Evolutionary conservation across 2,888 invertebrate species (phyloP), one percentile per base, ranked within the genome.

Genomic region (Torymus auratus): DNA sequence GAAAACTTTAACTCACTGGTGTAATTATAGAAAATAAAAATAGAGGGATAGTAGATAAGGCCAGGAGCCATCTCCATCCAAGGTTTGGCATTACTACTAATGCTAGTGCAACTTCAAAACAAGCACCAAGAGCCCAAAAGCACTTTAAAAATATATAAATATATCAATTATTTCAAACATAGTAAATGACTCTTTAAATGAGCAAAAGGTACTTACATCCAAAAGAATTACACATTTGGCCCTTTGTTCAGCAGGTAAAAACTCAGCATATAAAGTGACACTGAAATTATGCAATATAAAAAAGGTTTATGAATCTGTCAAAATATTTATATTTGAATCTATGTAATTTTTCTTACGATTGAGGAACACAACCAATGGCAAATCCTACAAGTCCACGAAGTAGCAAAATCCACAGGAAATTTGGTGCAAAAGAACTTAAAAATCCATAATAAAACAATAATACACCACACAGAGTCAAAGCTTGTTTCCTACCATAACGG

Each of bases 51-150:
- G 97, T 96, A 0, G 98, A 98, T n/a, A 98, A 92, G n/a, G 95
- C 96, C 17, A 98, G 93, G 53, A 98, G 93, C 95, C 97, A 97
- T 87, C 97, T 94, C 94, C 98, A 97, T 62, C 98, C 98, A 84
- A 97, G 92, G 0, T 95, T 95, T 1, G 98, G 97, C 96, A 98
- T 98, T 77, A 98, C 95, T 55, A 96, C 94, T 85, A 98, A 92
- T 14, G 98, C 98, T 83, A 98, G 92, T 20, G 97, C 94, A 69
- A 98, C 97, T 92, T 98, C 98, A 88, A 98, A 94, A 90, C 97
- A 98, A 12, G 98, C 97, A 55, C 98, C 98, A 62, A 98, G 93
- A 0, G 98, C 98, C 98, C 98, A 98, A 92, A 98, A 98, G 92
- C 97, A 96, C 96, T 96, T 91, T 89, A 79, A 78, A 41, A 15